These are phyloP conservation scores for Syngnathus acus DNA, from an alignment of 2,797 vertebrate genomes.

Conservation along the genomic window DNA sequence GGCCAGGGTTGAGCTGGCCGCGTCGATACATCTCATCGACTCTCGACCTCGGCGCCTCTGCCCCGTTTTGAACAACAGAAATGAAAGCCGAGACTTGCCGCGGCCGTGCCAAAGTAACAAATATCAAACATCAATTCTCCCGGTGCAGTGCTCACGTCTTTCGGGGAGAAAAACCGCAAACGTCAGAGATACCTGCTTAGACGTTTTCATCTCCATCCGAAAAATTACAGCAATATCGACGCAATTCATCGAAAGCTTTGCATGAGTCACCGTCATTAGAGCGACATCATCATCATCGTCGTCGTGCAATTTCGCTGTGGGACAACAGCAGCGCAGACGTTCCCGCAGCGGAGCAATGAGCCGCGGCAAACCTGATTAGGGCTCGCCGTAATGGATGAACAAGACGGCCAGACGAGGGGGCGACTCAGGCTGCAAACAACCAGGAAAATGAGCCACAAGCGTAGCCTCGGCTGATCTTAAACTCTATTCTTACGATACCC, in stretches of 20 bases:
- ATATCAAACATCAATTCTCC: conserved; percentile 20
- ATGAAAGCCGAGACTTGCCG: conserved; percentile 21
- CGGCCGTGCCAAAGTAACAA: conserved; percentile 16
- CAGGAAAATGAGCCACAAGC: too few relatives aligned
- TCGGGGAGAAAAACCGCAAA: conserved; percentile 34
- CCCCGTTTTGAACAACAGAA: background rate
- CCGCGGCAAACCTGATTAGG: conserved; percentile 65
- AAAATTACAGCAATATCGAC: too few relatives aligned
- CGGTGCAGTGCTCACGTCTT: conserved; percentile 5
- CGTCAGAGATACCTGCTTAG: conserved; percentile 42
- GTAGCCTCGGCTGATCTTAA: too few relatives aligned
- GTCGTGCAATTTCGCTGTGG: conserved; percentile 66
- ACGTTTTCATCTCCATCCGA: conserved; percentile 16
- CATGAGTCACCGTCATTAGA: conserved; percentile 70
- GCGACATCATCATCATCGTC: conserved; percentile 28
- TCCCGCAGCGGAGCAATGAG: conserved; percentile 63
- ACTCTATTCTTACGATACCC: too few relatives aligned
- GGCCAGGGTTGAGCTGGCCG: conserved; percentile 1
- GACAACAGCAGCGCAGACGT: conserved; percentile 51
- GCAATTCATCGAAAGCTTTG: conserved; percentile 63
- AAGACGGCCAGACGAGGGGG: conserved; percentile 25
- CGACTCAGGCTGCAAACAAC: too few relatives aligned
- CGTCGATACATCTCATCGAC: conserved; percentile 4
- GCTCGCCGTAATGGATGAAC: conserved; percentile 47
- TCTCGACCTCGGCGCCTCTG: background rate